Percentiles rank a stretch among this genome's conserved stretches.
Conservation (phyloP, 2,113 vertebrate species). For the Hippocampus comes region DNA sequence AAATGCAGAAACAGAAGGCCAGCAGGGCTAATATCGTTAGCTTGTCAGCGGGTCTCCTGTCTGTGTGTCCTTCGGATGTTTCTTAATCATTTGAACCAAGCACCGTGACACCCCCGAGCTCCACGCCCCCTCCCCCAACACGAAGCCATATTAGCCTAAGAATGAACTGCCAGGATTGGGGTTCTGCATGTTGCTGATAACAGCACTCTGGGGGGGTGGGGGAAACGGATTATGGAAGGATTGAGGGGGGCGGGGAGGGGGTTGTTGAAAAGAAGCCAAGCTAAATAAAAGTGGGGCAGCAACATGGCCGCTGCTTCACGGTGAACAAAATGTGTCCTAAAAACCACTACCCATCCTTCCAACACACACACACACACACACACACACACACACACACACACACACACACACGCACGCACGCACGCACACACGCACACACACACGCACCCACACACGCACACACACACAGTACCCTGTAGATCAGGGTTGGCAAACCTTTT, state of each 20-base stretch:
- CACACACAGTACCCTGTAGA: neutral
- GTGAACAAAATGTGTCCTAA: constrained; percentile 2
- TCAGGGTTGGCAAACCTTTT: neutral
- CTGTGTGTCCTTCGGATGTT: constrained; percentile 3
- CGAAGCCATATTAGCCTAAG: constrained; percentile 8
- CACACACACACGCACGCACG: too few relatives aligned
- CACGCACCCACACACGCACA: too few relatives aligned
- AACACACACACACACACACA: neutral
- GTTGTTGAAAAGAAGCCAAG: neutral
- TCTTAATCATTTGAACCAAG: constrained; percentile 8
- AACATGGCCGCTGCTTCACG: neutral
- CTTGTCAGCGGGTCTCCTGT: neutral
- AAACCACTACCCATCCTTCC: neutral
- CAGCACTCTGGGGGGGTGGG: constrained; percentile 6
- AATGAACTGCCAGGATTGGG: constrained; percentile 14
- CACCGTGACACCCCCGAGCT: neutral
- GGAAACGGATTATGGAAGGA: neutral
- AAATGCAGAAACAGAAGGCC: neutral
- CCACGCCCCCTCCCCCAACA: neutral
- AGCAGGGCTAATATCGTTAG: neutral
- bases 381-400: neutral
- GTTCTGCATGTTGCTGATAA: constrained; percentile 16
- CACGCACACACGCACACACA: neutral
- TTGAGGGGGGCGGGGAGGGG: neutral
- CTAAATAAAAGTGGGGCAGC: neutral